Evolutionary conservation across 2,888 invertebrate species (phyloP).

Genomic region (Parnassius mnemosyne): DNA sequence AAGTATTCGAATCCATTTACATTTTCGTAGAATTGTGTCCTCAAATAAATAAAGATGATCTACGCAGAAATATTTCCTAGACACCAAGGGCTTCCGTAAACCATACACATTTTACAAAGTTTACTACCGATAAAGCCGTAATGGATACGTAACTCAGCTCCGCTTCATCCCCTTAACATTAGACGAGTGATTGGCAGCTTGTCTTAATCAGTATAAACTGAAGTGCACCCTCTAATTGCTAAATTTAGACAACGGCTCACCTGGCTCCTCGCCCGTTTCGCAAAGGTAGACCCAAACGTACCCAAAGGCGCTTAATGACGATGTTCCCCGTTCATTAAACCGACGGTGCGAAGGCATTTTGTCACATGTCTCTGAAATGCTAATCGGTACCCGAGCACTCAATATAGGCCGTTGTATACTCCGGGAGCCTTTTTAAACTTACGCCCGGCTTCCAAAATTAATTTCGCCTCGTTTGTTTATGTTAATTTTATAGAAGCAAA

Average conservation of each 20-base stretch:
- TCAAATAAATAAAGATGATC: too few relatives aligned
- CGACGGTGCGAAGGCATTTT: constrained; percentile 58
- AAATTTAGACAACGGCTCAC: constrained; percentile 54
- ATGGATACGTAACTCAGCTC: constrained; percentile 13
- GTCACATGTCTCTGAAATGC: constrained; percentile 74
- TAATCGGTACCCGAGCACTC: constrained; percentile 70
- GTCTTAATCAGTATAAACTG: constrained; percentile 52
- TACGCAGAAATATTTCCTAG: too few relatives aligned
- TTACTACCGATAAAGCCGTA: constrained; percentile 24
- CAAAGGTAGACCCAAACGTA: constrained; percentile 45
- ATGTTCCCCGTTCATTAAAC: constrained; percentile 72
- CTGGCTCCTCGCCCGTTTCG: constrained; percentile 39
- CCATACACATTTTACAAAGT: constrained; percentile 17
- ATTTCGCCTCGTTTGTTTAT: constrained; percentile 59
- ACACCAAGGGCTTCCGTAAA: constrained; percentile 2
- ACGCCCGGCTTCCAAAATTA: constrained; percentile 51
- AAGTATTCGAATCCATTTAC: too few relatives aligned
- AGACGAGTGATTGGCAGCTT: constrained; percentile 30
- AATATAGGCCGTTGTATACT: constrained; percentile 64
- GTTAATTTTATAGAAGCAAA: constrained; percentile 39
- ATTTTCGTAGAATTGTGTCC: too few relatives aligned
- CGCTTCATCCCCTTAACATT: constrained; percentile 29
- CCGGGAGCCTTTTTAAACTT: constrained; percentile 57
- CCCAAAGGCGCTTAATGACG: constrained; percentile 66
- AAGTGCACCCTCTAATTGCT: constrained; percentile 58